Conservation (phyloP, 30 jellyfish, hydroid and myxozoan species). For the Turritopsis rubra region DNA sequence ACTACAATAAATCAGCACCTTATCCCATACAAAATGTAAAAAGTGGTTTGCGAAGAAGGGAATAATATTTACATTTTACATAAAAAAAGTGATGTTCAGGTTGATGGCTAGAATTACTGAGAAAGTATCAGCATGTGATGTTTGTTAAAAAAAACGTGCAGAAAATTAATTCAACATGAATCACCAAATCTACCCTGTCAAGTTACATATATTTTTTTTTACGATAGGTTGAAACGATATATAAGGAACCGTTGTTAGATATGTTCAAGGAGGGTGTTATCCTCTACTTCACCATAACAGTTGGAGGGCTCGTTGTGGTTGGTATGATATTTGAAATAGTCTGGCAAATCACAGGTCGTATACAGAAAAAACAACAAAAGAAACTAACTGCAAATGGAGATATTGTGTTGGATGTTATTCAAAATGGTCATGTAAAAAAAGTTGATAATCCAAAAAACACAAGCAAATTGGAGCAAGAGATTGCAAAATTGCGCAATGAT, state of each 20-base stretch:
- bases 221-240: conserved; percentile 4
- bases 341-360: neutral
- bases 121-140: no score
- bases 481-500: conserved; percentile 1
- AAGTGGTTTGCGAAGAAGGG: no score
- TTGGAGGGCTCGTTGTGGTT: conserved; percentile 8
- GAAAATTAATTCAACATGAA: no score
- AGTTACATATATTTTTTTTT: neutral
- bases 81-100: no score
- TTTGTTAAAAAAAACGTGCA: no score
- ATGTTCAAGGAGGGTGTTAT: neutral
- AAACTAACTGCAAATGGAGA: conserved; percentile 4
- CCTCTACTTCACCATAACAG: neutral
- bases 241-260: neutral
- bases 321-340: neutral
- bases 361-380: conserved; percentile 10
- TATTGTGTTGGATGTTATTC: neutral
- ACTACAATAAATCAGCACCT: no score
- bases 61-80: no score
- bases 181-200: no score
- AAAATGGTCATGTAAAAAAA: neutral
- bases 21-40: no score
- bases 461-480: neutral
- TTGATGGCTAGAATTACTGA: no score
- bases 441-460: neutral